These are phyloP conservation scores for Paralinhomoeus sp. DNA, from an alignment of 2,888 invertebrate species.

Conservation along the genomic window DNA sequence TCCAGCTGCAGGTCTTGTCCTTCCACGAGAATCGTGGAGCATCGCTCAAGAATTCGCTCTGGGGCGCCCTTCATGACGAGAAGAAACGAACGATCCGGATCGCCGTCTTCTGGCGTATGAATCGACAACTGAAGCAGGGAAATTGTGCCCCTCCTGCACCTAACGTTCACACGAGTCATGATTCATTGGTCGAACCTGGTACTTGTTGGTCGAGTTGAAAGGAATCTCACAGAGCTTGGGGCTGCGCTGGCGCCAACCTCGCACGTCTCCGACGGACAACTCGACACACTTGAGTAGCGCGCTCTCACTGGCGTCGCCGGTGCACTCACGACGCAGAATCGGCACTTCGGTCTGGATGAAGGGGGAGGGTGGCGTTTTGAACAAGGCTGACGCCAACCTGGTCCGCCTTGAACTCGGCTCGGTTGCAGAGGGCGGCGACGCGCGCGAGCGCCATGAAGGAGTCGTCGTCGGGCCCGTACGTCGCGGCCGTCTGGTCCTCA, in stretches of 20 bases:
- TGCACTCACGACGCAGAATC: constrained; percentile 33
- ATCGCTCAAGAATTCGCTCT: constrained; percentile 57
- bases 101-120: constrained; percentile 70
- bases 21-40: constrained; percentile 31
- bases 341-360: constrained; percentile 11
- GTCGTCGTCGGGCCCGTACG: neutral
- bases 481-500: constrained; percentile 64
- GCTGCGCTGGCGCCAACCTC: constrained; percentile 35
- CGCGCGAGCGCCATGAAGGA: constrained; percentile 50
- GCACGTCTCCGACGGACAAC: constrained; percentile 34
- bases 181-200: no score
- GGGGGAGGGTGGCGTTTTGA: no score
- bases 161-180: no score
- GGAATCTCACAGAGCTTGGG: constrained; percentile 74
- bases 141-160: no score
- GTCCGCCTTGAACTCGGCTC: constrained; percentile 65
- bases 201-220: constrained; percentile 85
- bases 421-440: constrained; percentile 78
- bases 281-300: constrained; percentile 49
- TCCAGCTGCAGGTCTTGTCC: constrained; percentile 22
- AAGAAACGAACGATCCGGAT: constrained; percentile 49
- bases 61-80: constrained; percentile 55
- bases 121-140: constrained; percentile 49
- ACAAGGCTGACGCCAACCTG: neutral
- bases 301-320: constrained; percentile 75